Evolutionary conservation across 2,113 vertebrate genomes (phyloP), one percentile per base, ranked within the genome.

Genomic region (Ophiodon elongatus): DNA sequence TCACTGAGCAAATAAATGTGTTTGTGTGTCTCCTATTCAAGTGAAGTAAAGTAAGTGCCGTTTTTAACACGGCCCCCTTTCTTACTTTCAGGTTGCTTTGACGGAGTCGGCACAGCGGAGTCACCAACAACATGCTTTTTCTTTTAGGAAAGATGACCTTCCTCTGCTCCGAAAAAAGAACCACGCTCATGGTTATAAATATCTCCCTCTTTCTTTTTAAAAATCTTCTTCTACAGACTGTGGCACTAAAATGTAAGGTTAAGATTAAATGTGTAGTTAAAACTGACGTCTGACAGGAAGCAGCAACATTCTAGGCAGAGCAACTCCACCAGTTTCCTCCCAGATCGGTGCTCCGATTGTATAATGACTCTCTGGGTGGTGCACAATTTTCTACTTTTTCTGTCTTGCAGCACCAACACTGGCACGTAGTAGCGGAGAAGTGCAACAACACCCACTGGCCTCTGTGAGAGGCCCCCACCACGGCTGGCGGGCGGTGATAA

Each of bases 401-500:
- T 37, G 79, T 37, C 35, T 41, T 50, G 2, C 17, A 37, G 25
- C 35, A 54, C 47, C 33, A 19, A n/a, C 2, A 47, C 29, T 4
- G 15, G 15, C 23, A 62, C n/a, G 4, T n/a, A 63, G 54, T 37
- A 23, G 17, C 9, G 66, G 31, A 66, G 8, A 70, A 72, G 35
- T 65, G 39, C 21, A 65, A 79, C 80, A 31, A 79, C 80, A 31
- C 62, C 59, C 68, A 69, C 27, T 29, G 62, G 43, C 65, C 45
- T 76, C 43, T 68, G 45, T 66, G 76, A 84, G 43, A 50, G 15
- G 29, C 41, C 37, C 29, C 59, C 62, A 47, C 23, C 47, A 0
- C 6, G 4, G 37, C 73, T 90, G 85, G 37, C 54, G 13, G 63
- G 15, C 29, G 54, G 50, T 4, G 91, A 90, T 92, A 86, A 78